Base-by-base conservation (phyloP, 2,113 vertebrate species). In the Phylloscopus trochilus region DNA sequence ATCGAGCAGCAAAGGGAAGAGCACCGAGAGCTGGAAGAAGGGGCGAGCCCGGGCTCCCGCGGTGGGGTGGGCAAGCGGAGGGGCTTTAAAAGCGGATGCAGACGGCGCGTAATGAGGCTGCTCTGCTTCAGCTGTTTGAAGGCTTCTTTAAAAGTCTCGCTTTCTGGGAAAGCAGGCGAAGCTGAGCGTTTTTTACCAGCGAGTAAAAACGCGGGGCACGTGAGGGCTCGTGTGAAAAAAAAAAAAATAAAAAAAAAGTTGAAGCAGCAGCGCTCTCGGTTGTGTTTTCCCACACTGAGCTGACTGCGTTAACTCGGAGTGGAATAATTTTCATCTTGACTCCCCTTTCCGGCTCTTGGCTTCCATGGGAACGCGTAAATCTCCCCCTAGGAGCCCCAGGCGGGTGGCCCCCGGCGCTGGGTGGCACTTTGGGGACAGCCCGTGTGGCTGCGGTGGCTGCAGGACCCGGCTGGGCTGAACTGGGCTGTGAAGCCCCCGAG, bases 291-390 rank as follows among this genome's bases (percentile, higher is more conserved):
- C 39, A 39, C 13, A 21, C 33, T 9, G 1, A 24, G 10, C 2
- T 31, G 41, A 0, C 11, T 2, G 76, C 5, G 24, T 20, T 9
- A 47, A 18, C 13, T 2, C 52, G 0, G 0, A 5, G 30, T 0
- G n/a, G 19, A 17, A 19, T 46, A 0, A 7, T 64, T 79, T 41
- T 6, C 13, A 10, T 13, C 37, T 56, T 28, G 3, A 1, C 11
- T 24, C 52, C 84, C 23, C 37, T 35, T 19, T 33, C 3, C 3
- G 23, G 52, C 56, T 22, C 26, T 0, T 5, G 28, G 21, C 31
- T 4, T 62, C 49, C 43, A 7, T 2, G 76, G 46, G 59, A 55
- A 64, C 27, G 3, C 6, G 20, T 8, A 12, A 66, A 20, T 10
- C 3, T 15, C 3, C 39, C 44, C 55, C 56, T n/a, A 1, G 4